Evolutionary conservation across 1,140 invertebrate species (phyloP), one percentile per base, ranked within the genome.

Genomic region (Cataglyphis hispanica): DNA sequence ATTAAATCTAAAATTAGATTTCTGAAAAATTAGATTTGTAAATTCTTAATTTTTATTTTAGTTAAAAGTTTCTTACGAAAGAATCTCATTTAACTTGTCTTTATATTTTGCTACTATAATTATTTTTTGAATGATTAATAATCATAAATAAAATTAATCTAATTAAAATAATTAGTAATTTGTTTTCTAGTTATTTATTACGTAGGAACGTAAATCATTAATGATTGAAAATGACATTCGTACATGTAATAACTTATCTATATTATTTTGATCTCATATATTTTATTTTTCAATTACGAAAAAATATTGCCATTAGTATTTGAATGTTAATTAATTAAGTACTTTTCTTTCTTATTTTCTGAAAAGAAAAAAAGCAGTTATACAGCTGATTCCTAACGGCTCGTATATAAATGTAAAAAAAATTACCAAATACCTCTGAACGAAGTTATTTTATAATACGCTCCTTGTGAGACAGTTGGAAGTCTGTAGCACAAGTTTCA

Each of bases 311-410:
- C 22, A 19, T 69, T 25, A 25, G 16, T 69, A 69, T 46, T 3
- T 69, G 66, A 7, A 31, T 70, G 31, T 37, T 13, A 22, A n/a
- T 74, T 75, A 19, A 75, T 61, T 40, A 61, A 46, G 3, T 25
- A 31, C 19, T 31, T 70, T 31, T 4, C 7, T 16, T 46, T 46
- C 53, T 72, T 50, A 50, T 72, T 34, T 53, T 16, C 13, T 2
- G 5, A n/a, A 31, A 72, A 1, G 1, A 31, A 7, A 19, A 19
- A 72, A 34, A 37, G 37, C 7, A n/a, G 19, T 25, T 58, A 7
- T 58, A 22, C 4, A 27, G 16, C 4, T 25, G 8, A n/a, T 60
- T 13, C 40, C 22, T 8, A 58, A 60, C 0, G 7, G 4, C 7
- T 75, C 53, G 34, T 11, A 1, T 37, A 2, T 25, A 34, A 34